Base-by-base conservation (phyloP, 2,113 vertebrate genomes). In the Vidua chalybeata region DNA sequence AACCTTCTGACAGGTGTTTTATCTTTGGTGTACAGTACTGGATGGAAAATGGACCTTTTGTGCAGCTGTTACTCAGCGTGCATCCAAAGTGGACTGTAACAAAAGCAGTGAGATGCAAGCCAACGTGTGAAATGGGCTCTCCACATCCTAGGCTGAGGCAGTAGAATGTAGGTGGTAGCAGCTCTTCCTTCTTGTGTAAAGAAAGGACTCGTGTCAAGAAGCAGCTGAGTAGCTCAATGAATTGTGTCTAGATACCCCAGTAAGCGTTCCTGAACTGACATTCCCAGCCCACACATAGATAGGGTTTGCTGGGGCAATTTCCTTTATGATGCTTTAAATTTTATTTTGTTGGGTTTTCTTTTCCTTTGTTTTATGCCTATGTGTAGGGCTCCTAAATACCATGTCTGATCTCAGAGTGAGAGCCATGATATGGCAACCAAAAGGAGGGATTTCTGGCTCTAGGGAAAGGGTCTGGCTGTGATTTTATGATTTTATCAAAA, bases 121-220 rank as follows among this genome's bases (percentile, higher is more conserved):
- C 30, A n/a, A n/a, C n/a, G n/a, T n/a, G n/a, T n/a, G n/a, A n/a
- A n/a, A 16, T 0, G 8, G 41, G 14, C 30, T 31, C 13, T 20
- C 13, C 15, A 3, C 5, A 21, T 49, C 55, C 15, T 15, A 15
- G 83, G 22, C 10, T 45, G 48, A 43, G 76, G 22, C n/a, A 20
- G 13, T 28, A 28, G 26, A 41, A 11, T 28, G 22, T 48, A 30
- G 41, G 31, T 19, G 7, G 26, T 15, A 62, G 52, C 49, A 55
- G 61, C 56, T 75, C 75, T 72, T 41, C 4, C 12, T 61, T 28
- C n/a, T 72, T 4, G 0, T 37, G 2, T n/a, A 6, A 48, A 62
- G 43, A 3, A 52, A 54, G 52, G 33, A 27, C 18, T 67, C 5
- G 0, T 49, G 61, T 62, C 1, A 0, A 41, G 62, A 52, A 39